These are phyloP conservation scores for Acanthurus leucopareius DNA, from an alignment of 2,797 vertebrate genomes.

Conservation along the genomic window DNA sequence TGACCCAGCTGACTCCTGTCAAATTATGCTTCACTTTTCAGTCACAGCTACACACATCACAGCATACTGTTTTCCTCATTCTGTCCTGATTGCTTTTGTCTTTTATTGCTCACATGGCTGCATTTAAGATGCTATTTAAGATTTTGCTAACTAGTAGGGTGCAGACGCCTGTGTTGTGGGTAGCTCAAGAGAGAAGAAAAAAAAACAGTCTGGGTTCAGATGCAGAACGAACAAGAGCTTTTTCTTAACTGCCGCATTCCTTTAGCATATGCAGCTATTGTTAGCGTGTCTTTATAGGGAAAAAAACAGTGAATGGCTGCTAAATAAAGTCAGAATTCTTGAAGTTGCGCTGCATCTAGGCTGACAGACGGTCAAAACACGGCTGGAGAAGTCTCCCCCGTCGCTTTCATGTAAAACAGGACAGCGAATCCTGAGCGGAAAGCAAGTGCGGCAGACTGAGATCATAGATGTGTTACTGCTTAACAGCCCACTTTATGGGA, in stretches of 20 bases:
- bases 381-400: constrained; percentile 50
- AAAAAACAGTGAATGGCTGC: constrained; percentile 34
- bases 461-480: constrained; percentile 72
- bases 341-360: constrained; percentile 33
- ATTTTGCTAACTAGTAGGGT: constrained; percentile 49
- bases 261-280: constrained; percentile 19
- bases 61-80: constrained; percentile 17
- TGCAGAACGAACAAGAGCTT: constrained; percentile 6
- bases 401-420: constrained; percentile 56
- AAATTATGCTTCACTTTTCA: constrained; percentile 24
- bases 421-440: constrained; percentile 46
- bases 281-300: constrained; percentile 33
- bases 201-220: constrained; percentile 37
- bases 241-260: constrained; percentile 41
- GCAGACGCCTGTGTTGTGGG: constrained; percentile 55
- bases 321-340: constrained; percentile 47
- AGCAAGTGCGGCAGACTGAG: constrained; percentile 64
- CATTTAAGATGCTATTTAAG: constrained; percentile 57
- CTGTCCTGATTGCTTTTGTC: constrained; percentile 28
- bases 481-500: constrained; percentile 74
- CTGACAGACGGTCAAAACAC: constrained; percentile 51
- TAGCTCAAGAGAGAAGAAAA: constrained; percentile 3
- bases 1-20: constrained; percentile 21
- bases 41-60: constrained; percentile 30
- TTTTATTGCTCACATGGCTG: constrained; percentile 51